Evolutionary conservation across 2,113 vertebrate species (phyloP).

Genomic region (Megatriorchis doriae): DNA sequence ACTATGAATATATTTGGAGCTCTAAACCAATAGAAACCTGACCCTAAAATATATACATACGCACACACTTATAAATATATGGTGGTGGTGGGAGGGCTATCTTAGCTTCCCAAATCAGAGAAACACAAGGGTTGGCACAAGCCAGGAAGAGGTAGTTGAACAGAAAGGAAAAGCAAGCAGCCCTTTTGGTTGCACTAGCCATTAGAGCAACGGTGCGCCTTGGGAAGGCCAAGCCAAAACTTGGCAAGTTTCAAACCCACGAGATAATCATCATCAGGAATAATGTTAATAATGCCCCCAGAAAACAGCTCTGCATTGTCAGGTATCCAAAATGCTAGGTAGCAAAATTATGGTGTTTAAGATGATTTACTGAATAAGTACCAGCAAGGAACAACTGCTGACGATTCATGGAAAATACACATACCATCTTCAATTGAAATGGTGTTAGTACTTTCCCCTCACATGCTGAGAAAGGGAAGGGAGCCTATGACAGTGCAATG

Average conservation of each 20-base stretch:
- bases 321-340: background rate
- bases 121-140: background rate
- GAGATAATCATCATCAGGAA: background rate
- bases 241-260: background rate
- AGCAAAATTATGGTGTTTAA: background rate
- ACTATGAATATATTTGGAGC: background rate
- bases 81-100: background rate
- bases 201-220: background rate
- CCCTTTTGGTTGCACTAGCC: background rate
- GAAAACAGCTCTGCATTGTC: background rate
- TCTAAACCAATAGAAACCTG: background rate
- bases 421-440: background rate
- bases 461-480: background rate
- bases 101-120: background rate
- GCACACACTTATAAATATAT: fast-evolving
- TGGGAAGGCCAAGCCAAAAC: background rate
- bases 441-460: background rate
- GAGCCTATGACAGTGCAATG: background rate
- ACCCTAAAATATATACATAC: background rate
- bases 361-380: background rate
- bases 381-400: background rate
- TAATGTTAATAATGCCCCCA: background rate
- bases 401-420: background rate
- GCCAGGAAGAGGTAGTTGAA: background rate
- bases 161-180: background rate